Percentiles rank a stretch among this genome's conserved stretches.
Conservation (phyloP, 2,113 vertebrate species). For the Lepidothrix coronata region DNA sequence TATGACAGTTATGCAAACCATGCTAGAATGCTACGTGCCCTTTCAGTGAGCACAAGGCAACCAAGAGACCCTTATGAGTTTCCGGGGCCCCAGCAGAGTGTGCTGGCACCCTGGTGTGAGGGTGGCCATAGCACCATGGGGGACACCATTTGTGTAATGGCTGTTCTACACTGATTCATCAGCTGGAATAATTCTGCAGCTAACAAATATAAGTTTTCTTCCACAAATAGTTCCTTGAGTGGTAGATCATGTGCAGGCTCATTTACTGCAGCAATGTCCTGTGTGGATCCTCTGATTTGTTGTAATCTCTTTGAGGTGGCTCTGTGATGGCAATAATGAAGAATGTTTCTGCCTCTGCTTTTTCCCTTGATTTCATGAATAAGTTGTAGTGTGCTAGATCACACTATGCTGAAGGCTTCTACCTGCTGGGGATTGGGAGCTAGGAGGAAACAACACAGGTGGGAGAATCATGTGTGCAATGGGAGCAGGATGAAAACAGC, state of each 20-base stretch:
- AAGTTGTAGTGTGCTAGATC: rapidly evolving
- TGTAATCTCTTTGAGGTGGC: not conserved
- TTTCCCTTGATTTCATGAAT: not conserved
- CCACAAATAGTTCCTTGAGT: not conserved
- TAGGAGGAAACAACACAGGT: not conserved
- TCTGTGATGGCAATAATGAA: not conserved
- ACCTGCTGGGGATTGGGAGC: not conserved
- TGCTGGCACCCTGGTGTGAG: rapidly evolving
- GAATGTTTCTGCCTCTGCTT: not conserved
- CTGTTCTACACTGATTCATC: not conserved
- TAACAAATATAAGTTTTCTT: not conserved
- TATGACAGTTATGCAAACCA: not conserved
- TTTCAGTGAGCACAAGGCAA: not conserved
- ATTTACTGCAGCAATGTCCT: not conserved
- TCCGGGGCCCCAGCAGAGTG: not conserved
- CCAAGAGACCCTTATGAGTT: not conserved
- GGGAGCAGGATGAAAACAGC: not conserved
- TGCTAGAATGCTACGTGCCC: not conserved
- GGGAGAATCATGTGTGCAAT: not conserved
- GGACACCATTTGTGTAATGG: rapidly evolving
- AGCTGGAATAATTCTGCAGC: not conserved
- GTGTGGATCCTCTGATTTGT: not conserved
- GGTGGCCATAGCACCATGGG: not conserved
- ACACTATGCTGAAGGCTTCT: not conserved
- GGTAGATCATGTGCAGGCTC: not conserved